phyloP scores from a whole-genome alignment of 2,113 vertebrate genomes.

The Nettapus auritus region DNA sequence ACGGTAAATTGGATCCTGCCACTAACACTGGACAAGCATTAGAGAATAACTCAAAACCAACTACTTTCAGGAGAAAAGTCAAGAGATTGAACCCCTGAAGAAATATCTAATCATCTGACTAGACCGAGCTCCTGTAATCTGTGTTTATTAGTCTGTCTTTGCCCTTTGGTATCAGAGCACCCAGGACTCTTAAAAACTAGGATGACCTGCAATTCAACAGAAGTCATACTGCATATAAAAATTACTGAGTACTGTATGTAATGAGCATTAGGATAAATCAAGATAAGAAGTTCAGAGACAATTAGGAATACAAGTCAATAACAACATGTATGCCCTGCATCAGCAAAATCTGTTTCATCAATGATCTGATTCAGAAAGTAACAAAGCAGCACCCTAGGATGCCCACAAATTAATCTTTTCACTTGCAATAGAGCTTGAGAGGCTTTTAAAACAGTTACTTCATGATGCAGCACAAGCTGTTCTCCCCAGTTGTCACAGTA shows the following conservation, averaged over 20 bases:
- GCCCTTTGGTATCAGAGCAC: neutral
- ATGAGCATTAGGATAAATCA: neutral
- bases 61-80: neutral
- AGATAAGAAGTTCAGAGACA: neutral
- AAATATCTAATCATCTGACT: neutral
- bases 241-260: neutral
- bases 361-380: neutral
- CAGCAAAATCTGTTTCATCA: neutral
- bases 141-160: neutral
- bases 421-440: neutral
- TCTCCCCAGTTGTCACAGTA: accelerated
- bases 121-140: neutral
- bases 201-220: neutral
- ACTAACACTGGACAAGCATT: neutral
- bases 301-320: neutral
- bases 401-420: neutral
- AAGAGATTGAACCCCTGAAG: neutral
- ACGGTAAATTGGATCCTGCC: too few relatives aligned
- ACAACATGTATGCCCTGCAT: neutral
- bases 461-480: neutral
- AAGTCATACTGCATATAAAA: neutral
- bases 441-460: neutral
- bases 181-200: neutral
- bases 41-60: neutral
- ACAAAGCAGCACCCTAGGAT: neutral